A percentile compares a stretch with the other conserved stretches of the same genome.
phyloP scores from a whole-genome alignment of 2,797 vertebrate genomes.

The Anisognathus igniventris region DNA sequence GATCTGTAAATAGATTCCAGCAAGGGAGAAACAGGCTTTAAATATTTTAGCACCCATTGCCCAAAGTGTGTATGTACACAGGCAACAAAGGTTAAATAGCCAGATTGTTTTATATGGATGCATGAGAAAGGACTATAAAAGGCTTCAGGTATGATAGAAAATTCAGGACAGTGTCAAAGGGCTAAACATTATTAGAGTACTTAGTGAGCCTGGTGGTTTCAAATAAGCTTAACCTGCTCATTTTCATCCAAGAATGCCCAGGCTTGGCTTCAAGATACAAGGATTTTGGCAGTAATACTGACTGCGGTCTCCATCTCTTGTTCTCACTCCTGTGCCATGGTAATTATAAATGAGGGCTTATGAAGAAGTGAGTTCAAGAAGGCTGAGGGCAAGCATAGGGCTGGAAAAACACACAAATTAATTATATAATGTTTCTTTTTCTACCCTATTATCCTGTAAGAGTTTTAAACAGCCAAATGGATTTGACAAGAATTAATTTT shows the following conservation, averaged over 20 bases:
- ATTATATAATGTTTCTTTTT: neutral
- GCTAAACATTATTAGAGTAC: neutral
- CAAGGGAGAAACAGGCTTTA: neutral
- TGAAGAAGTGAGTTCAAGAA: neutral
- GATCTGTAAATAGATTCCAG: neutral
- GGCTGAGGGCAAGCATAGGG: neutral
- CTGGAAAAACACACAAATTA: neutral
- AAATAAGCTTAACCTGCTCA: neutral
- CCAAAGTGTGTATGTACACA: neutral
- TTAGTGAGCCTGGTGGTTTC: neutral
- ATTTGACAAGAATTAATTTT: slow-evolving; percentile 37
- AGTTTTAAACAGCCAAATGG: slow-evolving; percentile 4
- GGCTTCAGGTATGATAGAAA: neutral
- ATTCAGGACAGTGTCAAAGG: neutral
- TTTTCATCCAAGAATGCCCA: neutral
- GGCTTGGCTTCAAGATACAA: neutral
- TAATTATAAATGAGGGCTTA: neutral
- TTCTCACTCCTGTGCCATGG: neutral
- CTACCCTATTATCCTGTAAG: neutral
- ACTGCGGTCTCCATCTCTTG: neutral
- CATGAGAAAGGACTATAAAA: neutral
- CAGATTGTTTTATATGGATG: neutral
- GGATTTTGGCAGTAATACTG: neutral
- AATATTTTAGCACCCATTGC: neutral
- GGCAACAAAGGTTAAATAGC: neutral